A percentile compares a stretch with the other conserved stretches of the same genome.
Conservation (phyloP, 1,140 invertebrate species). For the Aphaenogaster ashmeadi region DNA sequence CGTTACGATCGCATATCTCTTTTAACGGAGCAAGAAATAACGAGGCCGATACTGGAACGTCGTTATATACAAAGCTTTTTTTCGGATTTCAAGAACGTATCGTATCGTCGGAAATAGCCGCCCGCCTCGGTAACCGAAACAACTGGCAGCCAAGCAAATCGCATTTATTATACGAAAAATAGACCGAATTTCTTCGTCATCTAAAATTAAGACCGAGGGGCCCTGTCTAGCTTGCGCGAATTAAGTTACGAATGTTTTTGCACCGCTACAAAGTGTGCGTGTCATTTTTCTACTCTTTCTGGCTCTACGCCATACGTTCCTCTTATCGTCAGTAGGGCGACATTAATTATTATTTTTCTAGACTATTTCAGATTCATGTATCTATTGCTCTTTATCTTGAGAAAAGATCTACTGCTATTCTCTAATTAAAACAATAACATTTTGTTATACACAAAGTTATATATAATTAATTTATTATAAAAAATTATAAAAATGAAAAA, state of each 20-base stretch:
- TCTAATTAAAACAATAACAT: background rate
- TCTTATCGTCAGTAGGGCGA: background rate
- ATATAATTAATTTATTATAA: background rate
- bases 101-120: constrained; percentile 69
- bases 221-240: constrained; percentile 18
- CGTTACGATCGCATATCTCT: constrained; percentile 76
- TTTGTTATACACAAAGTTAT: background rate
- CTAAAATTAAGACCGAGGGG: constrained; percentile 52
- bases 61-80: constrained; percentile 46
- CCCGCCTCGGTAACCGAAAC: constrained; percentile 21
- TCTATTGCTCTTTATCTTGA: background rate
- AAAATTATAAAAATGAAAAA: background rate
- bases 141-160: constrained; percentile 50
- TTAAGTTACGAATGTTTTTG: constrained; percentile 16
- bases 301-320: background rate
- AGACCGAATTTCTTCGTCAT: constrained; percentile 52
- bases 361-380: background rate
- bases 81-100: constrained; percentile 58
- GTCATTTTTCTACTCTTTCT: background rate
- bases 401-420: background rate
- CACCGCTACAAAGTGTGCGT: background rate
- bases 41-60: constrained; percentile 28
- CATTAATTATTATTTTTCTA: background rate
- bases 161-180: constrained; percentile 67
- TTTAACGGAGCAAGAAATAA: constrained; percentile 60